Base-by-base conservation (phyloP, 1,140 invertebrate species). In the Euwallacea fornicatus region DNA sequence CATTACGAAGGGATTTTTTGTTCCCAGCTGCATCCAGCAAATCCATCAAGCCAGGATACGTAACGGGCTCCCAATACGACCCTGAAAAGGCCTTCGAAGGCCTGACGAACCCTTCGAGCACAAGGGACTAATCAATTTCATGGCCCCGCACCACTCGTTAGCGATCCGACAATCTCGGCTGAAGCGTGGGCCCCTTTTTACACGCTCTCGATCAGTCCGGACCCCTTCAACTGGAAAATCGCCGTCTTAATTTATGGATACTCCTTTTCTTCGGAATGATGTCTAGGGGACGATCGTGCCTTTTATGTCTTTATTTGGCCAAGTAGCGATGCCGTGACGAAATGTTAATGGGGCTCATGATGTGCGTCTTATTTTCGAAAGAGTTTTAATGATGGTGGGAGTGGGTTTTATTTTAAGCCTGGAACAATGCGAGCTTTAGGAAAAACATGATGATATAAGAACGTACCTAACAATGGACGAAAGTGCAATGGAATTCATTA, bases 51-150 rank as follows among this genome's bases (percentile, higher is more conserved):
- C 46, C 46, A 10, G 21, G 21, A 33, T 33, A 33, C 21, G 21
- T 33, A 33, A 33, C 21, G 21, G 21, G 21, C 46, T 33, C 8
- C 33, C 61, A 44, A 63, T 63, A 63, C 61, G 61, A 63, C 63
- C 63, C 63, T 65, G 63, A 65, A 65, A 64, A 13, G 63, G 63
- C 8, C 63, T 55, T 65, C 11, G 7, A 54, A 41, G 63, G 44
- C 33, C 63, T 50, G 15, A 16, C 47, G 50, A 63, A 63, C 60
- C 53, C 62, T 59, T 65, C 56, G 69, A 65, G 60, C 69, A 65
- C 69, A 71, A 71, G 63, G 69, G 69, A 71, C 62, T 71, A 71
- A 71, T 71, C 69, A 71, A 71, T 71, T 71, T 65, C 62, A 65
- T 59, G 53, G 42, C 61, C 61, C 69, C 69, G 62, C 62, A 71